Base-by-base conservation (phyloP, 2,797 vertebrate genomes). In the Galagoides demidoff region DNA sequence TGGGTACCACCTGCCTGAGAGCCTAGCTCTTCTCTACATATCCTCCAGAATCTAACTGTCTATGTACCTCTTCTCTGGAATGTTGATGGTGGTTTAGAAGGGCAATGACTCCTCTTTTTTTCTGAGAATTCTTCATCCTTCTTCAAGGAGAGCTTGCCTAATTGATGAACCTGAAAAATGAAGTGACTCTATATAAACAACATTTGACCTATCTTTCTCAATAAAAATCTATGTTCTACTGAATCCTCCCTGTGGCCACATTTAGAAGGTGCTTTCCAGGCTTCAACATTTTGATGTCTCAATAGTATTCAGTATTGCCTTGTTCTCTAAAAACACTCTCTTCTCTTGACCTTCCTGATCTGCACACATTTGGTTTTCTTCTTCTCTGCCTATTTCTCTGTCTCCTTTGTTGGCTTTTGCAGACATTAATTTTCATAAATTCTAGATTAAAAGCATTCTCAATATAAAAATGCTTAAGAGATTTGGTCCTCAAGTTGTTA, bases 51-150 rank as follows among this genome's bases (percentile, higher is more conserved):
- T 59, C 92, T 73, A n/a, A n/a, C 43, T 55, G 17, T 96, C 45
- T 31, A 0, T 45, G 95, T 95, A 86, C 90, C 95, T 96, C 96
- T 79, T 93, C 52, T 76, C 39, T 4, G 12, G 29, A 76, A 49
- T 49, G 22, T 31, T 76, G 37, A 1, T 39, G 64, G 55, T 77
- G 16, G 49, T 27, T 83, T 73, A 31, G 43, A 94, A 87, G 45
- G 61, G 61, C 13, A 39, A 61, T 25, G 10, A n/a, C 19, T 22
- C n/a, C 39, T 93, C 43, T n/a, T 86, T 66, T 70, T 45, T 66
- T 25, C 59, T 77, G n/a, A 86, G 55, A 73, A 83, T 82, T 45
- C 4, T 34, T 61, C 71, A 19, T 93, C n/a, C 27, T 85, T 66
- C 66, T 39, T 86, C 31, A 57, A 77, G 43, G 23, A 85, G 25